Evolutionary conservation across 2,113 vertebrate species (phyloP).

Genomic region (Misgurnus anguillicaudatus): DNA sequence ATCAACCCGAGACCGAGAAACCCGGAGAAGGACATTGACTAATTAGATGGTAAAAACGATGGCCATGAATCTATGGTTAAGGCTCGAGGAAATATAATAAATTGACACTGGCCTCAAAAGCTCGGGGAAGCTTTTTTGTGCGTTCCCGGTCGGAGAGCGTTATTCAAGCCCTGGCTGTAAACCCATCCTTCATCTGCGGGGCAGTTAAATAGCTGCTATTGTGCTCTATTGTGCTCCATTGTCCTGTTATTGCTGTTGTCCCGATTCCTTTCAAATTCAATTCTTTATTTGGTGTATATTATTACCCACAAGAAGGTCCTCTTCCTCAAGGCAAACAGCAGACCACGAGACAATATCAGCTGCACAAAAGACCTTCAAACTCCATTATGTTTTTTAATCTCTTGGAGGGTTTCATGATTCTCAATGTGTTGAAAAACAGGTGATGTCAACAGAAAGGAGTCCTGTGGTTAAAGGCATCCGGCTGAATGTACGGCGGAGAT

Average conservation of each 20-base stretch:
- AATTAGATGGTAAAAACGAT: constrained; percentile 75
- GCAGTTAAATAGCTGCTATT: constrained; percentile 79
- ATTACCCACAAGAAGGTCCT: constrained; percentile 74
- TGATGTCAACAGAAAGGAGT: constrained; percentile 57
- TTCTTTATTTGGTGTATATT: constrained; percentile 83
- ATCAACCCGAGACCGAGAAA: constrained; percentile 72
- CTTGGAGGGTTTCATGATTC: constrained; percentile 60
- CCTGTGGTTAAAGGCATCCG: constrained; percentile 56
- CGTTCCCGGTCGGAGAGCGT: constrained; percentile 40
- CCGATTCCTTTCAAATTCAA: constrained; percentile 77
- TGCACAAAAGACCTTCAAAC: constrained; percentile 77
- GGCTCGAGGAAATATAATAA: constrained; percentile 75
- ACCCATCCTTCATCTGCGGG: constrained; percentile 76
- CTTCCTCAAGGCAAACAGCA: constrained; percentile 77
- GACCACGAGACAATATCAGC: constrained; percentile 75
- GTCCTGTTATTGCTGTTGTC: constrained; percentile 80
- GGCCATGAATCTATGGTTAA: constrained; percentile 72
- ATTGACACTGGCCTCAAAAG: constrained; percentile 71
- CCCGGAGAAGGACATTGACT: constrained; percentile 76
- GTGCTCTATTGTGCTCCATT: constrained; percentile 69
- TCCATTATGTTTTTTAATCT: constrained; percentile 68
- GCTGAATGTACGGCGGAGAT: constrained; percentile 51
- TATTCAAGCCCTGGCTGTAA: constrained; percentile 74
- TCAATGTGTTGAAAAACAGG: constrained; percentile 53
- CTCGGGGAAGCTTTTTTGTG: constrained; percentile 70